These are phyloP conservation scores for Cryptomyrus ogoouensis DNA, from an alignment of 2,113 vertebrate species.

Conservation along the genomic window DNA sequence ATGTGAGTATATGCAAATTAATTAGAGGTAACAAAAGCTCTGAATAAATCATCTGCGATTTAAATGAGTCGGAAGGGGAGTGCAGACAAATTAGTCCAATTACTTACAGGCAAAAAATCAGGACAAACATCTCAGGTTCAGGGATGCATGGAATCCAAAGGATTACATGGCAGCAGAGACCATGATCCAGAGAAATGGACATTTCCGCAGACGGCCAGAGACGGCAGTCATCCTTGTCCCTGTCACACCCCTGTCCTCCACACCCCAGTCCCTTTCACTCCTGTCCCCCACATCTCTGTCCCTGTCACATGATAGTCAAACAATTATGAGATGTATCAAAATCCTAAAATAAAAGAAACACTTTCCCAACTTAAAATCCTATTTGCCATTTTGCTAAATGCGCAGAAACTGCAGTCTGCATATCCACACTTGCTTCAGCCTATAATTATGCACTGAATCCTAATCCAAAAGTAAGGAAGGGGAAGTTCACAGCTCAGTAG, in stretches of 20 bases:
- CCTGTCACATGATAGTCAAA: background rate
- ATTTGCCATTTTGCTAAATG: background rate
- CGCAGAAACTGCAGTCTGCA: background rate
- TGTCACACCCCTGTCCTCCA: background rate
- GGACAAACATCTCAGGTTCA: background rate
- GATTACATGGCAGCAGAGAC: background rate
- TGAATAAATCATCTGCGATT: background rate
- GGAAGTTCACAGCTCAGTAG: background rate
- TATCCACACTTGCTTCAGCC: background rate
- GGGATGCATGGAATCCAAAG: background rate
- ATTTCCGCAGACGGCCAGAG: no score
- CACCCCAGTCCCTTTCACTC: background rate
- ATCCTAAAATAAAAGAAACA: background rate
- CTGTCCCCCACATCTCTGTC: background rate
- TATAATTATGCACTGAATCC: background rate
- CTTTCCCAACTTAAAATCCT: background rate
- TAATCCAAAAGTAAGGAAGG: background rate
- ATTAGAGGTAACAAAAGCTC: background rate
- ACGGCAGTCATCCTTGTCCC: background rate
- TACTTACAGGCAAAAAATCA: background rate
- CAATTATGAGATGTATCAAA: background rate
- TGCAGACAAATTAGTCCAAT: background rate
- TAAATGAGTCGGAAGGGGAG: background rate
- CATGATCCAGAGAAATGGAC: background rate
- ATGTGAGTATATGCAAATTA: background rate